Base-by-base conservation (phyloP, 2,888 invertebrate genomes). In the Agrotis ipsilon region DNA sequence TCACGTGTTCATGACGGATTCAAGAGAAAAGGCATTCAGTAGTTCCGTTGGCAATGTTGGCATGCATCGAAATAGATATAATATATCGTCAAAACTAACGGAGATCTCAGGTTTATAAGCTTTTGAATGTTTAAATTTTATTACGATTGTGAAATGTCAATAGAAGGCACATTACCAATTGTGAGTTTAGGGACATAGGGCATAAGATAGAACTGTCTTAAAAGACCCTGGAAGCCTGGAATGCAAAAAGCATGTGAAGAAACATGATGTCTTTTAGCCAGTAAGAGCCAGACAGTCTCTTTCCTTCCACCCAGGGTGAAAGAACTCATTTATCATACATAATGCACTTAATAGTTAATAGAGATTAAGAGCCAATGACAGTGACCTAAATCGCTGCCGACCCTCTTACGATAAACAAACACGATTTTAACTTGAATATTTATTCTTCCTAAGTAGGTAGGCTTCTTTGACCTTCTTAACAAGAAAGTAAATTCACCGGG, bases 381-480 rank as follows among this genome's bases (percentile, higher is more conserved):
- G 16, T 13, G n/a, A 39, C 19, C 9, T 9, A 14, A 48, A 27
- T 5, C 39, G 19, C 21, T 51, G 11, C n/a, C 32, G 21, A 39
- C 13, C 21, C 24, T n/a, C 11, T 18, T 19, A 39, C 39, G 18
- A 46, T 32, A 24, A 21, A 21, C 24, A 19, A 19, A 21, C 16
- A 11, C 3, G 9, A n/a, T n/a, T 57, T 48, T 55, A 57, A 49
- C 48, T 19, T 55, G 32, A 48, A 45, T 43, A 77, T 52, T 52
- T 51, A 51, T 60, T 68, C 11, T 18, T 39, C 14, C 13, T 27
- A 39, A 13, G 27, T 18, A 19, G 27, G 54, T 18, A 19, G 27
- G 54, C 46, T 52, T 58, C 51, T 76, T 49, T 65, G 82, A 65
- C 64, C 78, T 72, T 68, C 61, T 19, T 32, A 65, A 65, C 45